Percentiles rank a stretch among this genome's conserved stretches.
Conservation (phyloP, 1,140 invertebrate species). For the Brachionus rubens region DNA sequence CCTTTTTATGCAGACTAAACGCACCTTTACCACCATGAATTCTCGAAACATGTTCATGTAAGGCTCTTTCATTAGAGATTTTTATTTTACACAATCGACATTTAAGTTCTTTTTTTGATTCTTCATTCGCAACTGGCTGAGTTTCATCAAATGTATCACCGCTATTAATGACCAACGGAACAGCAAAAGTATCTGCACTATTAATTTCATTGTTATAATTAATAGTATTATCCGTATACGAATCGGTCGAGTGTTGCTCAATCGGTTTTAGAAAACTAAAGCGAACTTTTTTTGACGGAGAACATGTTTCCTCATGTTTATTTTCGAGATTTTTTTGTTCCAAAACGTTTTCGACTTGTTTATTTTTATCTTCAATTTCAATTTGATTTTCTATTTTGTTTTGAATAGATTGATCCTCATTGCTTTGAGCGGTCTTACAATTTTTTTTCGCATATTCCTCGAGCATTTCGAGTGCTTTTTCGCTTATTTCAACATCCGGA, state of each 20-base stretch:
- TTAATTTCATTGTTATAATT: no score
- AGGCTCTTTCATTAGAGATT: slow-evolving; percentile 1
- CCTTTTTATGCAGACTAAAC: neutral
- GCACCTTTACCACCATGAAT: slow-evolving; percentile 27
- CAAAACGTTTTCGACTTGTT: no score
- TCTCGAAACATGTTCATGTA: slow-evolving; percentile 38
- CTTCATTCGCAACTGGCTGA: neutral
- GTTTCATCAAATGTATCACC: neutral
- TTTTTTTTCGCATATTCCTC: neutral
- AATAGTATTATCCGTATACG: no score
- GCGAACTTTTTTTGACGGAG: no score
- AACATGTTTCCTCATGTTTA: no score
- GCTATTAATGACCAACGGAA: no score
- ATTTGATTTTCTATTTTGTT: neutral
- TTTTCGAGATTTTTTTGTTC: no score
- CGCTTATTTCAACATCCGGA: slow-evolving; percentile 23
- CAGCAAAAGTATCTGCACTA: no score
- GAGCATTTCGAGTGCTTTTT: slow-evolving; percentile 22
- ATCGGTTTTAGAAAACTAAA: no score
- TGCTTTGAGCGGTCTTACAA: neutral
- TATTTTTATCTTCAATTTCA: neutral
- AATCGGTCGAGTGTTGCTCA: no score
- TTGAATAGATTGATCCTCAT: neutral
- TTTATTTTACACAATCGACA: slow-evolving; percentile 22
- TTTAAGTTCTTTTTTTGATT: neutral